Evolutionary conservation across 2,797 vertebrate genomes (phyloP), one percentile per base, ranked within the genome.

Genomic region (Heteromormyrus szaboi): DNA sequence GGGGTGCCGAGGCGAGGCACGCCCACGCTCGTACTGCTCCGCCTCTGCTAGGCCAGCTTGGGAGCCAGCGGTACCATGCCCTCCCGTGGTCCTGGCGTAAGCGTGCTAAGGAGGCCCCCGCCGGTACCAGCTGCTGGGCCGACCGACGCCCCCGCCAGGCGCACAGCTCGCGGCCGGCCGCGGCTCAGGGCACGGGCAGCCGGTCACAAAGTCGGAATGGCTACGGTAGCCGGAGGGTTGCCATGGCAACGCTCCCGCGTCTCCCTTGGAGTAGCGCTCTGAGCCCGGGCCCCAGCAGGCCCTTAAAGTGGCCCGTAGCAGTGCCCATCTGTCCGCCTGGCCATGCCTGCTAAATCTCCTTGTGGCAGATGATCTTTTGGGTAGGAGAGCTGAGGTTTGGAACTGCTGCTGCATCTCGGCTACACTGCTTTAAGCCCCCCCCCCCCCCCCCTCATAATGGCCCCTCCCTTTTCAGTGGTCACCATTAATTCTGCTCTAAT

Each of bases 191-290:
- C 94, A 65, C 91, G 89, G 92, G 93, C 93, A 96, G 92, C 94
- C 95, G 96, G 95, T 93, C 95, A 93, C 95, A 96, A 96, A 96
- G 96, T 19, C 94, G 94, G 95, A 93, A 94, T 95, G 95, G 96
- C 92, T 94, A 92, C 12, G 94, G 94, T 94, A 93, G 90, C 93
- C 94, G 95, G 94, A 93, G 95, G 91, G 95, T 97, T 95, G 88
- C 95, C 94, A 95, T 95, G 92, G 95, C 92, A 96, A 96, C 96
- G 92, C 90, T 89, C 90, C n/a, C 83, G 14, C 51, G 7, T 19
- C 85, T n/a, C 85, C 85, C 29, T 37, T 1, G 53, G 85, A 86
- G 51, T n/a, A 51, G 53, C 33, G 53, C 51, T 86, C 17, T 14
- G 12, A 86, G 29, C 85, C 29, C 33, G 8, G 25, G 53, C 51